phyloP scores from a whole-genome alignment of 2,888 invertebrate species.

The Nasonovia ribisnigri region DNA sequence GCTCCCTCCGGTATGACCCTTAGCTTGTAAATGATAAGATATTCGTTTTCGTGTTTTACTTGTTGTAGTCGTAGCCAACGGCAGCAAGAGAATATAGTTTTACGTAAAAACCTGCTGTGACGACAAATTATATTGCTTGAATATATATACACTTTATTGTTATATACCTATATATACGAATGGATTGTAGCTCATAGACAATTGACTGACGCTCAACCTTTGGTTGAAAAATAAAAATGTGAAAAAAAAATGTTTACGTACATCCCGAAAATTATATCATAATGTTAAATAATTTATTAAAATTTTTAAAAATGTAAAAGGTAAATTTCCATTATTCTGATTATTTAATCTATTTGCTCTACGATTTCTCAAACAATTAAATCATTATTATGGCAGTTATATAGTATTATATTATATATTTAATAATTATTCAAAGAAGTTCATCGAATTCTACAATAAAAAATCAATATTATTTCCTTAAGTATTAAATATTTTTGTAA shows the following conservation, averaged over 20 bases:
- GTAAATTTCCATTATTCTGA: neutral
- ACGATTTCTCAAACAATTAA: neutral
- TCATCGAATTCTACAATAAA: neutral
- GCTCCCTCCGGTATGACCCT: neutral
- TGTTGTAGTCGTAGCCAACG: neutral
- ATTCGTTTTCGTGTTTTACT: constrained; percentile 14
- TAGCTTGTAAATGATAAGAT: constrained; percentile 48
- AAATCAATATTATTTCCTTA: neutral
- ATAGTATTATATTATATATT: neutral
- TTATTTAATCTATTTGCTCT: neutral
- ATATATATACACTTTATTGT: neutral
- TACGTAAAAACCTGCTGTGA: constrained; percentile 1
- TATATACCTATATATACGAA: neutral
- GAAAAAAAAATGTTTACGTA: neutral
- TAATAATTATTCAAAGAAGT: neutral
- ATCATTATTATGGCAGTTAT: too few species aligned
- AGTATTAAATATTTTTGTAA: neutral
- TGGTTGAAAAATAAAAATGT: neutral
- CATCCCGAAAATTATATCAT: neutral
- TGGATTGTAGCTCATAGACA: neutral
- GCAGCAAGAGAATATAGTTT: neutral
- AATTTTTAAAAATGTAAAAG: neutral
- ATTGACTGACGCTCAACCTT: neutral
- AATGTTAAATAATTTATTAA: neutral
- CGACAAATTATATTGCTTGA: constrained; percentile 36